A percentile compares a stretch with the other conserved stretches of the same genome.
Conservation (phyloP, 2,797 vertebrate species). For the Takifugu ocellatus region DNA sequence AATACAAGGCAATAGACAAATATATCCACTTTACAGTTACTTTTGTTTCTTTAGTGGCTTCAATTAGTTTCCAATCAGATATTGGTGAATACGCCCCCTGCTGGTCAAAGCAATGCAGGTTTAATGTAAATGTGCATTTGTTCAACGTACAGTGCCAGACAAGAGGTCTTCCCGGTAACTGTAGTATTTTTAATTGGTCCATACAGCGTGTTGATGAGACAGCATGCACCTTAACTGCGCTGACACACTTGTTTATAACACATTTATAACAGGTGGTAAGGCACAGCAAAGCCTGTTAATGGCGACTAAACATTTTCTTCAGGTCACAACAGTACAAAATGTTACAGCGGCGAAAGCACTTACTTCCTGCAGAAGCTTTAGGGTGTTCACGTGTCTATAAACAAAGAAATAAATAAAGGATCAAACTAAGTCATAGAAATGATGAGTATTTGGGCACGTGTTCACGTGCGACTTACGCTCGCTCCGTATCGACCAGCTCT, state of each 20-base stretch:
- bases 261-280: no score
- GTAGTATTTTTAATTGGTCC: background rate
- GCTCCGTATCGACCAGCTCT: constrained; percentile 89
- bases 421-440: constrained; percentile 8
- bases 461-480: constrained; percentile 78
- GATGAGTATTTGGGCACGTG: background rate
- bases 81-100: background rate
- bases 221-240: no score
- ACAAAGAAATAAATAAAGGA: constrained; percentile 43
- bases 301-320: no score
- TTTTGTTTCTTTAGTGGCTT: no score
- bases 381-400: constrained; percentile 87
- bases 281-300: no score
- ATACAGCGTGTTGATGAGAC: no score
- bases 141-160: no score
- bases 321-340: no score
- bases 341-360: constrained; percentile 45
- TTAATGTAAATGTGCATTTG: background rate
- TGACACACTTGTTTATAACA: no score
- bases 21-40: no score
- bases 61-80: no score
- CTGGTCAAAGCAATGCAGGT: background rate
- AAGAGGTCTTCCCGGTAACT: background rate
- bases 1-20: no score
- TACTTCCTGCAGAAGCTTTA: constrained; percentile 84